These are phyloP conservation scores for Xiphophorus hellerii DNA, from an alignment of 2,113 vertebrate genomes.

Conservation along the genomic window DNA sequence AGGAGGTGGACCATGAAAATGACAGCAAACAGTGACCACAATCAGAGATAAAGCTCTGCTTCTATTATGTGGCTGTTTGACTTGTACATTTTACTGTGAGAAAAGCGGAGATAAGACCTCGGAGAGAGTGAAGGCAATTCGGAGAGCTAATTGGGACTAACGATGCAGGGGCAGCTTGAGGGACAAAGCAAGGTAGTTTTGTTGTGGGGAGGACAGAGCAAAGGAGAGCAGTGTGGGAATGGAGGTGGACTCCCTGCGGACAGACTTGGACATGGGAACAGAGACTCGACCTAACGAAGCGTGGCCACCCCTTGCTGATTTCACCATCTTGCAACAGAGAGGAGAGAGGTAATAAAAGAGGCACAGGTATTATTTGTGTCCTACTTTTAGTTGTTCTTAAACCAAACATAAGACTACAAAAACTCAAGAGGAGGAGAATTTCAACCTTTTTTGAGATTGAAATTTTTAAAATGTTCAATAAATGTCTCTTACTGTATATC, in stretches of 20 bases:
- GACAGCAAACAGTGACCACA: constrained; percentile 58
- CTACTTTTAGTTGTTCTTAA: constrained; percentile 2
- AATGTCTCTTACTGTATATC: too few species aligned
- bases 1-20: constrained; percentile 63
- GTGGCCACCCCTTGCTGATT: constrained; percentile 53
- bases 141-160: constrained; percentile 22
- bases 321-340: constrained; percentile 25
- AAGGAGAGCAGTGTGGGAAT: constrained; percentile 56
- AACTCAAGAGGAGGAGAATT: too few species aligned
- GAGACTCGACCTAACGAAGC: constrained; percentile 55
- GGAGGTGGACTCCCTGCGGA: constrained; percentile 64
- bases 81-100: constrained; percentile 68
- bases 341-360: neutral
- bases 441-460: too few species aligned
- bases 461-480: too few species aligned
- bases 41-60: constrained; percentile 62
- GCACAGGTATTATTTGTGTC: constrained; percentile 2
- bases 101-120: constrained; percentile 66
- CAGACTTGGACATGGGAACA: constrained; percentile 65
- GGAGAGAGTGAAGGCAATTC: constrained; percentile 34
- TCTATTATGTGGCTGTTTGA: constrained; percentile 60
- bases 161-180: neutral
- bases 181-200: constrained; percentile 20
- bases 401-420: neutral
- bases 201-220: constrained; percentile 11